Conservation (phyloP, 2,113 vertebrate species). For the Sorex fumeus region DNA sequence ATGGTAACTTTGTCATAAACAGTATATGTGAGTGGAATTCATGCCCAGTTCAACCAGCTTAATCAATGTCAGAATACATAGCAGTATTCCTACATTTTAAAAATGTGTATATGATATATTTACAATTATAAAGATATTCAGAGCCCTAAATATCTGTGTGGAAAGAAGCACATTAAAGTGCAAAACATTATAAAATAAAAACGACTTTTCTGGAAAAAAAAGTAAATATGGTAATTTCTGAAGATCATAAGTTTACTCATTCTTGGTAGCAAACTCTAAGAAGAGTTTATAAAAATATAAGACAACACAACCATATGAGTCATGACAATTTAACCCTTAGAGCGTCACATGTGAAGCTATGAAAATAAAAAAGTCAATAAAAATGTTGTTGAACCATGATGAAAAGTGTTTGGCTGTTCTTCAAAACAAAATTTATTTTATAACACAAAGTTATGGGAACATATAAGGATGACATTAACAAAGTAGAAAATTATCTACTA, state of each 20-base stretch:
- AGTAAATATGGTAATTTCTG: background rate
- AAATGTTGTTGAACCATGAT: slow-evolving; percentile 7
- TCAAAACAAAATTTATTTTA: background rate
- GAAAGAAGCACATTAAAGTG: no score
- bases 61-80: no score
- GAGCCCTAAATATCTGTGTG: no score
- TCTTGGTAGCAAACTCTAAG: background rate
- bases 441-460: background rate
- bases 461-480: background rate
- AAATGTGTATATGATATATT: no score
- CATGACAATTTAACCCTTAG: background rate
- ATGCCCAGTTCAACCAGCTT: no score
- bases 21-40: background rate
- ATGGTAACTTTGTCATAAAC: background rate
- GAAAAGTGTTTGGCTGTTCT: slow-evolving; percentile 18
- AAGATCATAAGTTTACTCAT: background rate
- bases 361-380: slow-evolving; percentile 2
- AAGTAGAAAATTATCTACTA: background rate
- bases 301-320: background rate
- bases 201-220: no score
- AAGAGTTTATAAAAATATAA: background rate
- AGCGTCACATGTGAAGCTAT: background rate
- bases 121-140: no score
- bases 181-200: no score
- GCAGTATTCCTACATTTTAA: no score